Conservation (phyloP, 2,113 vertebrate species). For the Osmerus eperlanus region DNA sequence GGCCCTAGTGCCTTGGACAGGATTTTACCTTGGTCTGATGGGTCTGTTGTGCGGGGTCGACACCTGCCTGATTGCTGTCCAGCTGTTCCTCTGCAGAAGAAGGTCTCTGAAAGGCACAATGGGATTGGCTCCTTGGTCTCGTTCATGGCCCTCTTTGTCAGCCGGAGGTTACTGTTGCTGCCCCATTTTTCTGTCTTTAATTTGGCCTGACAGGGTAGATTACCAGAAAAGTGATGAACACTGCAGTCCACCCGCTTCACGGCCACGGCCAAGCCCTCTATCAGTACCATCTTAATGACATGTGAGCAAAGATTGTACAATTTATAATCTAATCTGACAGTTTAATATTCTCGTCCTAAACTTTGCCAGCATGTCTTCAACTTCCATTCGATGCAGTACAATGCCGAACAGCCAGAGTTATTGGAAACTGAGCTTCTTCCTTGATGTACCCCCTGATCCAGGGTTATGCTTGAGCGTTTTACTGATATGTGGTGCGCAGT, state of each 20-base stretch:
- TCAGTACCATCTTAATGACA: too few species aligned
- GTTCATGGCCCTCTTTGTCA: slow-evolving; percentile 27
- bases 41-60: slow-evolving; percentile 14
- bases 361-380: too few species aligned
- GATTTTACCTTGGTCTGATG: background rate
- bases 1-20: slow-evolving; percentile 10
- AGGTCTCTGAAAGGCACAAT: slow-evolving; percentile 30
- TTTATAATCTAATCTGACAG: too few species aligned
- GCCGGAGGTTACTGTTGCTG: slow-evolving; percentile 41
- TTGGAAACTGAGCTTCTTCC: background rate
- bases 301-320: too few species aligned
- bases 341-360: too few species aligned
- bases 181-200: slow-evolving; percentile 35
- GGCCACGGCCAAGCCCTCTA: background rate
- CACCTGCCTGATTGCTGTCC: slow-evolving; percentile 42
- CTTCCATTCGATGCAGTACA: too few species aligned
- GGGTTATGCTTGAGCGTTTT: slow-evolving; percentile 10
- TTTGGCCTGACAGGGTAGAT: slow-evolving; percentile 43
- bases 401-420: too few species aligned
- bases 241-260: background rate
- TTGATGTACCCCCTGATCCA: slow-evolving; percentile 20
- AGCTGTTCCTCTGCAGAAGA: slow-evolving; percentile 38
- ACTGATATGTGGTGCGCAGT: slow-evolving; percentile 14
- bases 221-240: slow-evolving; percentile 20
- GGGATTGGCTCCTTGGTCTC: slow-evolving; percentile 22